phyloP scores from a whole-genome alignment of 2,113 vertebrate species.

The Anseranas semipalmata region DNA sequence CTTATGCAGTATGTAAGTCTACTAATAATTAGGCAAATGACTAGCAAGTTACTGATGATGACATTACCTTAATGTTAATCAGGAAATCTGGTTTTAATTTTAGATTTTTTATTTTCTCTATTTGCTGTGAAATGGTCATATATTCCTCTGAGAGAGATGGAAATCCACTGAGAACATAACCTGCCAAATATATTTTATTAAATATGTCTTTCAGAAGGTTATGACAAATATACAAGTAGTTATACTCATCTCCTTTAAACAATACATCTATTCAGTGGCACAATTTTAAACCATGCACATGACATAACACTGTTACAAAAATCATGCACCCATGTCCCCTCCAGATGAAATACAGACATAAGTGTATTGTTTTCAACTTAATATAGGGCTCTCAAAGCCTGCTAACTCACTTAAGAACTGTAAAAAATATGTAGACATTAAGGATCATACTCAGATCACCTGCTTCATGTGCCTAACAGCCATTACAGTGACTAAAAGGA shows the following conservation, averaged over 20 bases:
- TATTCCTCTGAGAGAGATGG: constrained; percentile 85
- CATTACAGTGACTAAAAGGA: background rate
- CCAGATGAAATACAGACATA: background rate
- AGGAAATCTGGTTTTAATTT: constrained; percentile 88
- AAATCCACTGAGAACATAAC: constrained; percentile 91
- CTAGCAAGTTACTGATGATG: background rate
- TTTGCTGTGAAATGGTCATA: constrained; percentile 83
- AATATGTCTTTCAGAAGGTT: constrained; percentile 31
- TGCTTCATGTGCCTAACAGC: background rate
- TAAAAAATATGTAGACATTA: background rate
- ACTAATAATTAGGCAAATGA: background rate
- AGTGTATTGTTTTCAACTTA: background rate
- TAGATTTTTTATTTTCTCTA: constrained; percentile 86
- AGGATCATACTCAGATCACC: background rate
- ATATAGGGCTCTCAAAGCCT: background rate
- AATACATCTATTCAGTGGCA: background rate
- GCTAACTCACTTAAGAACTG: background rate
- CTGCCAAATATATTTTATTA: constrained; percentile 71
- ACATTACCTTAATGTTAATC: constrained; percentile 93
- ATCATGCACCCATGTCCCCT: background rate
- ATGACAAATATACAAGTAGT: background rate
- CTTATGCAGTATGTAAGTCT: background rate
- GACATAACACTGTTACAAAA: background rate
- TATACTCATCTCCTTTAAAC: background rate
- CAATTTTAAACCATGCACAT: background rate